Evolutionary conservation across 2,113 vertebrate species (phyloP).

Genomic region (Mastomys natalensis): DNA sequence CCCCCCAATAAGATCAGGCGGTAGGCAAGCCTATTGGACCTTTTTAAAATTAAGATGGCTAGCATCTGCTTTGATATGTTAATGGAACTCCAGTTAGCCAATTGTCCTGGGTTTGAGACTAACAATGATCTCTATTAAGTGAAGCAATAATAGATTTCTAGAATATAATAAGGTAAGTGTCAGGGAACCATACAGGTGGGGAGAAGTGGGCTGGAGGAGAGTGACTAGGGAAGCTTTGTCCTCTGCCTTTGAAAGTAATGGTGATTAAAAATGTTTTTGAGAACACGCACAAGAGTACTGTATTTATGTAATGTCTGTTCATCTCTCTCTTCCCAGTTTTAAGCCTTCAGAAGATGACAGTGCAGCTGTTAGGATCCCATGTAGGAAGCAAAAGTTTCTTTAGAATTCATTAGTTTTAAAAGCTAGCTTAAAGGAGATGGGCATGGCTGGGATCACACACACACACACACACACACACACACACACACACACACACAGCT

Average conservation of each 20-base stretch:
- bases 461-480: not conserved
- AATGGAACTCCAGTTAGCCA: not conserved
- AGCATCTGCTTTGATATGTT: not conserved
- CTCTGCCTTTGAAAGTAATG: conserved; percentile 2
- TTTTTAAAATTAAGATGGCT: not conserved
- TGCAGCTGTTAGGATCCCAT: not conserved
- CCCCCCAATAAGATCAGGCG: too few relatives aligned
- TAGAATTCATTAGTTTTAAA: conserved; percentile 49
- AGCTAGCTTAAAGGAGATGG: not conserved
- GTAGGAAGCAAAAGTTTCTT: conserved; percentile 34
- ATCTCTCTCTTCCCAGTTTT: not conserved
- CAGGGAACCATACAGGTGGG: not conserved
- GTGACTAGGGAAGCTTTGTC: not conserved
- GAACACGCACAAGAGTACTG: not conserved
- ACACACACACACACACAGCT: not conserved
- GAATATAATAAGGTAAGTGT: not conserved
- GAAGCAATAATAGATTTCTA: not conserved
- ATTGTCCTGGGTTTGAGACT: not conserved
- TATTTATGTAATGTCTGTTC: not conserved
- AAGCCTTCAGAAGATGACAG: not conserved
- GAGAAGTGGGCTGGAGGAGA: not conserved
- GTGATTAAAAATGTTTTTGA: not conserved
- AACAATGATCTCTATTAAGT: not conserved
- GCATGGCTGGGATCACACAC: not conserved
- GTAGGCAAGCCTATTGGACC: not conserved